Conservation (phyloP, 2,797 vertebrate genomes). For the Anguilla obscura region DNA sequence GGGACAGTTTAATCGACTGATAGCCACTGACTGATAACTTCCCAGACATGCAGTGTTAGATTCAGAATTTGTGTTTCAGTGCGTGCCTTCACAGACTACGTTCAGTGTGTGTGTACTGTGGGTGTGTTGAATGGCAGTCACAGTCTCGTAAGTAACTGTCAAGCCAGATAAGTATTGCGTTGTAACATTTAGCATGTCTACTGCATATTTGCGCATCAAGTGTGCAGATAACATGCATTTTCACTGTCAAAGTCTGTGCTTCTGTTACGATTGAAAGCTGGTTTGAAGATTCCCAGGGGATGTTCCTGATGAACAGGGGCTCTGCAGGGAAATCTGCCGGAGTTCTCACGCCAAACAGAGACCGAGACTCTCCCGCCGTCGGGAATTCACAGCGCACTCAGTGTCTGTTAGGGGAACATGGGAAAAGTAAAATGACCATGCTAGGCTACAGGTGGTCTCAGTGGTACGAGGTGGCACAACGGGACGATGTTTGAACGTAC, state of each 20-base stretch:
- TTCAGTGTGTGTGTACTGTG: not conserved
- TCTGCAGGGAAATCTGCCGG: not conserved
- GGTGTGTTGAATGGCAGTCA: not conserved
- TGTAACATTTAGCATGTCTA: not conserved
- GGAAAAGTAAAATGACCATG: not conserved
- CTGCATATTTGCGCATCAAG: not conserved
- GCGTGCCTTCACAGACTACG: not conserved
- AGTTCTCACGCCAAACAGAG: not conserved
- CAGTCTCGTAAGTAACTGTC: not conserved
- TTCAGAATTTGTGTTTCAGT: not conserved
- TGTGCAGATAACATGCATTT: not conserved
- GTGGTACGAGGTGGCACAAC: not conserved
- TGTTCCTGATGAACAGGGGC: not conserved
- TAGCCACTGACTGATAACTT: not conserved
- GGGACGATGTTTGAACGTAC: not conserved
- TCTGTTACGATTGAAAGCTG: not conserved
- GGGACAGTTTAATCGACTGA: not conserved
- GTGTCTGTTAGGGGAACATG: not conserved
- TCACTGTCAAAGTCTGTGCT: not conserved
- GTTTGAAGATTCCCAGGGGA: not conserved
- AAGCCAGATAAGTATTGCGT: not conserved
- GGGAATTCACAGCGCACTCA: not conserved
- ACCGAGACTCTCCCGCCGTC: not conserved
- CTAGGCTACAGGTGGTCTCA: not conserved
- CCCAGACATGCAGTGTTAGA: not conserved